Evolutionary conservation across 2,888 invertebrate species (phyloP), one percentile per base, ranked within the genome.

Genomic region (Dorcus hopei): DNA sequence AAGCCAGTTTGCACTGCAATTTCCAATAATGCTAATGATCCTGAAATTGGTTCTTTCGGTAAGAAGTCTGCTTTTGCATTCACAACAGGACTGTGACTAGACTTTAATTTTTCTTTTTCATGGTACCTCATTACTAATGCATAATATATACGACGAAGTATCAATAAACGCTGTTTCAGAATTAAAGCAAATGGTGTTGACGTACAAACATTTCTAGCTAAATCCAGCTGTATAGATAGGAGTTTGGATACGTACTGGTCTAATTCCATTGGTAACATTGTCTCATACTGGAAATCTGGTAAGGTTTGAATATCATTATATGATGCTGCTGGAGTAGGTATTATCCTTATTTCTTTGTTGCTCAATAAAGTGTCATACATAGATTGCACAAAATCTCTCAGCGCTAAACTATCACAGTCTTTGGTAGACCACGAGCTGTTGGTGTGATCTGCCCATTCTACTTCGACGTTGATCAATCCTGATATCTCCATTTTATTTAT

Each of bases 1-100:
- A 86, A 76, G 1, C 85, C 85, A 42, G 85, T 85, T 71, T 82
- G 82, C 1, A 86, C 83, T 5, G 85, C 85, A 65, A 87, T 80
- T 76, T 86, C 85, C 47, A 86, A 72, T 54, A 87, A 73, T 2
- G 84, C 84, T 68, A 83, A 81, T 40, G 81, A 80, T 39, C 81
- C 80, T 43, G 73, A 72, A 39, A 72, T 51, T 16, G 63, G 63
- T 54, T 75, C 75, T 11, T 52, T 41, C 52, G 19, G 5, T 45
- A 47, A 61, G 54, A 49, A 52, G 57, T 60, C 51, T 48, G 57
- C 45, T 16, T 49, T 48, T 26, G 57, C 53, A 41, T 55, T 56
- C 66, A 68, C 40, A 51, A 42, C 39, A 48, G 52, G 55, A 19
- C 23, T 51, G n/a, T 48, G 52, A 38, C 48, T 42, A 19, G 55